phyloP scores from a whole-genome alignment of 2,888 invertebrate species.

The Trisateles emortualis region DNA sequence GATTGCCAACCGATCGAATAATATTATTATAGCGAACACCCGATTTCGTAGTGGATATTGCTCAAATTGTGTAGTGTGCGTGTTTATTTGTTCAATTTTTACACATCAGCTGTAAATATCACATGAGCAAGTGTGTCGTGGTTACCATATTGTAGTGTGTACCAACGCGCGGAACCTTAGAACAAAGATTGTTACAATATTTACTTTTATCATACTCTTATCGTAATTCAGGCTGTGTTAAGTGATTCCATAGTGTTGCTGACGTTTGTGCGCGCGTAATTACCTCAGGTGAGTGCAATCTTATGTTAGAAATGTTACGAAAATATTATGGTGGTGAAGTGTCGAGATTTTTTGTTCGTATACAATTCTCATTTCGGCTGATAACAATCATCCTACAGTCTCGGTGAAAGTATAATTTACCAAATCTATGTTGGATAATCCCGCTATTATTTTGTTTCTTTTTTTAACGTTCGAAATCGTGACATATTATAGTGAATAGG shows the following conservation, averaged over 20 bases:
- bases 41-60: constrained; percentile 51
- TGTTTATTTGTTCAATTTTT: constrained; percentile 52
- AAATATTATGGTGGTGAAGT: constrained; percentile 29
- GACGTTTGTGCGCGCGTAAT: constrained; percentile 59
- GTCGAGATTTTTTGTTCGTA: constrained; percentile 27
- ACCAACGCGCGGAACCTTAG: constrained; percentile 50
- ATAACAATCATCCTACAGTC: constrained; percentile 48
- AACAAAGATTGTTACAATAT: constrained; percentile 63
- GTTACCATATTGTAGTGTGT: constrained; percentile 67
- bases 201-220: constrained; percentile 67
- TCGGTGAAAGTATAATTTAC: constrained; percentile 58
- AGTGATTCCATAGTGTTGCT: constrained; percentile 65
- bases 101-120: constrained; percentile 51
- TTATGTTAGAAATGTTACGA: constrained; percentile 45
- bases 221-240: constrained; percentile 60
- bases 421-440: constrained; percentile 44
- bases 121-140: constrained; percentile 56
- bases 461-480: constrained; percentile 39
- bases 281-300: constrained; percentile 62
- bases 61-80: constrained; percentile 54
- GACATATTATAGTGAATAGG: constrained; percentile 20
- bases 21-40: constrained; percentile 53
- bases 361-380: constrained; percentile 38
- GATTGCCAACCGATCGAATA: constrained; percentile 65
- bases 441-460: constrained; percentile 52